Conservation (phyloP, 1,140 invertebrate species). For the Heliconius congener region DNA sequence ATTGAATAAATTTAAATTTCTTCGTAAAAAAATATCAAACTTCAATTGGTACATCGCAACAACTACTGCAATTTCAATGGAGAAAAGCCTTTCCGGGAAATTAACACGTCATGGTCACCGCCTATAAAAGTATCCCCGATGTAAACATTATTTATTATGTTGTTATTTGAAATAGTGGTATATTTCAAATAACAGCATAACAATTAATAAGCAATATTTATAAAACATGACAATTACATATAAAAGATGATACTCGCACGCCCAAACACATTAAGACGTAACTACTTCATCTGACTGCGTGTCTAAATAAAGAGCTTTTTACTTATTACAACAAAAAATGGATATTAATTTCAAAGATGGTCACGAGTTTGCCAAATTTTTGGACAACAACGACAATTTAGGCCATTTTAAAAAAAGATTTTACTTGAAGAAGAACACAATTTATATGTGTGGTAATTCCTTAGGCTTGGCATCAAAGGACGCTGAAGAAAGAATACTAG, state of each 20-base stretch:
- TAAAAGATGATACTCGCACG: neutral
- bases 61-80: neutral
- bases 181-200: neutral
- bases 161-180: too few relatives aligned
- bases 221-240: neutral
- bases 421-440: conserved; percentile 51
- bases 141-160: neutral
- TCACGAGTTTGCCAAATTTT: conserved; percentile 46
- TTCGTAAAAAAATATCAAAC: too few relatives aligned
- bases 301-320: neutral
- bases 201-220: neutral
- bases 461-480: conserved; percentile 63
- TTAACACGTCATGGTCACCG: neutral
- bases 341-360: conserved; percentile 51
- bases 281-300: neutral
- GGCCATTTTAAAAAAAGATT: conserved; percentile 58
- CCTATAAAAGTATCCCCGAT: neutral
- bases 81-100: neutral
- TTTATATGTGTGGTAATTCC: conserved; percentile 72
- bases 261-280: neutral
- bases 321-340: conserved; percentile 23
- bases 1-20: too few relatives aligned
- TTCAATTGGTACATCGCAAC: too few relatives aligned
- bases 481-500: conserved; percentile 50
- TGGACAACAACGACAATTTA: conserved; percentile 64